Evolutionary conservation across 2,888 invertebrate species (phyloP).

Genomic region (Sesia apiformis): DNA sequence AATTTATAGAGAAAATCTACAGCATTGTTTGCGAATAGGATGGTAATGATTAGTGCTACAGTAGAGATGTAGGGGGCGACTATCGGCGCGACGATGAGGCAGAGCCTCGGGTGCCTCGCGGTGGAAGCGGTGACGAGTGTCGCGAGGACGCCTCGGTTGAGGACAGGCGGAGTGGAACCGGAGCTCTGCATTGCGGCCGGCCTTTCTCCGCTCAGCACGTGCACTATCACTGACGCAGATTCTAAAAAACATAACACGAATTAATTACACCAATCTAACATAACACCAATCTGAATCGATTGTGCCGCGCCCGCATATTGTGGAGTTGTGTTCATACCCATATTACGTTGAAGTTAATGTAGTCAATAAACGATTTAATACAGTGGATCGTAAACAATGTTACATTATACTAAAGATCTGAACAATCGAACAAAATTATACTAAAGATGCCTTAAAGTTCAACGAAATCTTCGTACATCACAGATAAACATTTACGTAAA

Average conservation of each 20-base stretch:
- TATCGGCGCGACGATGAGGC: slow-evolving; percentile 24
- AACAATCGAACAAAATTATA: too few relatives aligned
- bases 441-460: too few relatives aligned
- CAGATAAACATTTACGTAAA: too few relatives aligned
- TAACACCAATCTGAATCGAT: too few relatives aligned
- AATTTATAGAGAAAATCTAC: background rate
- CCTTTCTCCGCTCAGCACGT: slow-evolving; percentile 85
- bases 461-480: too few relatives aligned
- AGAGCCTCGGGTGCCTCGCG: slow-evolving; percentile 21
- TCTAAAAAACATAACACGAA: slow-evolving; percentile 54
- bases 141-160: slow-evolving; percentile 41
- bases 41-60: slow-evolving; percentile 17
- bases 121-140: slow-evolving; percentile 40
- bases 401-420: too few relatives aligned
- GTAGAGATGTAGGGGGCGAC: slow-evolving; percentile 25
- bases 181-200: slow-evolving; percentile 79
- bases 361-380: too few relatives aligned
- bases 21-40: slow-evolving; percentile 14
- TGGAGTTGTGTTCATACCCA: too few relatives aligned
- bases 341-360: too few relatives aligned
- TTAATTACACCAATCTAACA: too few relatives aligned
- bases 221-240: slow-evolving; percentile 87
- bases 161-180: slow-evolving; percentile 44
- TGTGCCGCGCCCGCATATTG: too few relatives aligned
- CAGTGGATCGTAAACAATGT: too few relatives aligned